phyloP scores from a whole-genome alignment of 2,888 invertebrate genomes.

The Sinhomidia bicolor region DNA sequence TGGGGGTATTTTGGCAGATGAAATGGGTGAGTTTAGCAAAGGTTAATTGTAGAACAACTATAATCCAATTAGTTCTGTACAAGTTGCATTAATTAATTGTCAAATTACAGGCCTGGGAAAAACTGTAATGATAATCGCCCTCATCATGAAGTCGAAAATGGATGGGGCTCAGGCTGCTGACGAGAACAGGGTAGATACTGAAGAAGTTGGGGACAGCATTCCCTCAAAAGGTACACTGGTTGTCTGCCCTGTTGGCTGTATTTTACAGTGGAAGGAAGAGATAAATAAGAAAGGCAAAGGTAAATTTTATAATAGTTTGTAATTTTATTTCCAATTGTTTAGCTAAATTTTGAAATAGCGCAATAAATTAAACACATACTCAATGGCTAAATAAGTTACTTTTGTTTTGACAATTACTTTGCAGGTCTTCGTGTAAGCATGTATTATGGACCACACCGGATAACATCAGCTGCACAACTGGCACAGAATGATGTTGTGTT shows the following conservation, averaged over 20 bases:
- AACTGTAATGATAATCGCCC: conserved; percentile 91
- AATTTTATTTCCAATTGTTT: too few species aligned
- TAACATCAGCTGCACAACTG: conserved; percentile 83
- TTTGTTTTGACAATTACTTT: too few species aligned
- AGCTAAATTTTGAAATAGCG: too few species aligned
- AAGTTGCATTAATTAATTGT: too few species aligned
- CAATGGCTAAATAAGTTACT: too few species aligned
- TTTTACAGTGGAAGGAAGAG: conserved; percentile 95
- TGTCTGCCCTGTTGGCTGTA: conserved; percentile 94
- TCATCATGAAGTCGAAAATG: conserved; percentile 83
- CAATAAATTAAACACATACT: too few species aligned
- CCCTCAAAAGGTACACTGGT: conserved; percentile 88
- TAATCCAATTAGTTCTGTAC: too few species aligned
- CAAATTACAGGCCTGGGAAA: conserved; percentile 93
- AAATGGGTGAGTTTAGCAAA: conserved; percentile 59
- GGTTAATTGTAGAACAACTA: too few species aligned
- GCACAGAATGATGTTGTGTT: conserved; percentile 91
- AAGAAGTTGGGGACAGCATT: conserved; percentile 69
- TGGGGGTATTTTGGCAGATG: conserved; percentile 92
- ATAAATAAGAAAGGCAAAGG: conserved; percentile 86
- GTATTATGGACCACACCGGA: conserved; percentile 92
- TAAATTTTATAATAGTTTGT: too few species aligned
- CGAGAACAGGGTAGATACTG: conserved; percentile 61
- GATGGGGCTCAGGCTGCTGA: neutral
- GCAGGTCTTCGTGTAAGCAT: conserved; percentile 85